These are phyloP conservation scores for Spea bombifrons DNA, from an alignment of 2,113 vertebrate species.

Conservation along the genomic window DNA sequence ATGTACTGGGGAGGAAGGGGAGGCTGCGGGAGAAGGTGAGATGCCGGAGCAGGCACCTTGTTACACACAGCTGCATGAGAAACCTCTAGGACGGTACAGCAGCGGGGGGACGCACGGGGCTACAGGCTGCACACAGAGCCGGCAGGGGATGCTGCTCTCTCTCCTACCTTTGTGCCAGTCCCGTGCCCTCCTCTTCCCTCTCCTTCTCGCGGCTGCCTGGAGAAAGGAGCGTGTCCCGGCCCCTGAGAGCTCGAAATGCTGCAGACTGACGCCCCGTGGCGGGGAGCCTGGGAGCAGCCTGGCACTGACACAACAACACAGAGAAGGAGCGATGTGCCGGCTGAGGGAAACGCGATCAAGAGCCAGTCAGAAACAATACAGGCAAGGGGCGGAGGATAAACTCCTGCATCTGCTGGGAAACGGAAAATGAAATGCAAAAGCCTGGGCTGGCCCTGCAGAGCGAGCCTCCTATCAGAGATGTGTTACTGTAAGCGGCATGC, in stretches of 20 bases:
- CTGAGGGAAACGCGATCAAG: slow-evolving; percentile 28
- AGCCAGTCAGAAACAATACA: slow-evolving; percentile 39
- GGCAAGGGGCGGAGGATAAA: slow-evolving; percentile 41
- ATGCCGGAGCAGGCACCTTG: slow-evolving; percentile 15
- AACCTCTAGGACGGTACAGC: background rate
- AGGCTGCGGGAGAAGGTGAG: slow-evolving; percentile 6
- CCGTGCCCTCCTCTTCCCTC: slow-evolving; percentile 15
- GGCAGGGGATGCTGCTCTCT: slow-evolving; percentile 24
- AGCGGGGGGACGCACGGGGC: slow-evolving; percentile 9
- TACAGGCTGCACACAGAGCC: background rate
- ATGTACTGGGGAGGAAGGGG: background rate
- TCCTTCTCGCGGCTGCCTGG: slow-evolving; percentile 10
- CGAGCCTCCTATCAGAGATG: slow-evolving; percentile 9
- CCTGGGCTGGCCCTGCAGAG: slow-evolving; percentile 9
- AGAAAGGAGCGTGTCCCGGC: slow-evolving; percentile 12
- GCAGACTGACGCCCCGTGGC: slow-evolving; percentile 47
- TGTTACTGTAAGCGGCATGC: no score
- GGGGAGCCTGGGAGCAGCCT: slow-evolving; percentile 37
- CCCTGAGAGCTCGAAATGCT: slow-evolving; percentile 19
- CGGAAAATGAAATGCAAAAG: slow-evolving; percentile 14
- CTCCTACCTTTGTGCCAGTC: slow-evolving; percentile 36
- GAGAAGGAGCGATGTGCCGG: slow-evolving; percentile 31
- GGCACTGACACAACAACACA: background rate
- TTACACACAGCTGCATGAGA: background rate
- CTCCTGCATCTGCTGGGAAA: slow-evolving; percentile 14